These are phyloP conservation scores for Clarias macrocephalus DNA, from an alignment of 2,113 vertebrate genomes.

Conservation along the genomic window DNA sequence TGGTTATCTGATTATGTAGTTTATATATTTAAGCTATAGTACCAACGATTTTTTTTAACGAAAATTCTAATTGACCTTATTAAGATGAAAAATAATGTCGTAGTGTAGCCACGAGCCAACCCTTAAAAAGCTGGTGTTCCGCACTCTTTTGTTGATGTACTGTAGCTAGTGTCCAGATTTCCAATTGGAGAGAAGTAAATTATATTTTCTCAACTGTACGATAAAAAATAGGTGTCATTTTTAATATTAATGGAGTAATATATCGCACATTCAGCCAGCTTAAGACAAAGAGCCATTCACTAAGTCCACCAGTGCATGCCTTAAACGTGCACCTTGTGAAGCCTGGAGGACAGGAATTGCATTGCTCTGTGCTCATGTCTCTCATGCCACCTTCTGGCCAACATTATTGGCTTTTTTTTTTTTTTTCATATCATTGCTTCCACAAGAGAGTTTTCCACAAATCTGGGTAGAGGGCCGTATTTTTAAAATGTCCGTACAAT, in stretches of 20 bases:
- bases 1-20: too few species aligned
- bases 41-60: too few species aligned
- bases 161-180: neutral
- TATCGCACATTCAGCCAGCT: neutral
- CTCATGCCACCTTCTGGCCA: constrained; percentile 53
- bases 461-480: neutral
- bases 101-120: too few species aligned
- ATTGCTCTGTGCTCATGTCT: constrained; percentile 27
- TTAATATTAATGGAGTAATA: neutral
- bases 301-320: neutral
- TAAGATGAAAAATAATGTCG: too few species aligned
- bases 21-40: too few species aligned
- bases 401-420: neutral
- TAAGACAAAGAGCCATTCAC: neutral
- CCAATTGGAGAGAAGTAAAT: neutral
- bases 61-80: too few species aligned
- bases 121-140: neutral
- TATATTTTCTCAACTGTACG: neutral
- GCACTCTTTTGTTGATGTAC: neutral
- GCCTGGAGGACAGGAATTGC: neutral
- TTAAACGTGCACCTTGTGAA: neutral
- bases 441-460: neutral
- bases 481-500: neutral
- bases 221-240: neutral
- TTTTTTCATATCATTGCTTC: neutral